Conservation (phyloP, 1,140 invertebrate genomes). For the Drosophila subobscura region DNA sequence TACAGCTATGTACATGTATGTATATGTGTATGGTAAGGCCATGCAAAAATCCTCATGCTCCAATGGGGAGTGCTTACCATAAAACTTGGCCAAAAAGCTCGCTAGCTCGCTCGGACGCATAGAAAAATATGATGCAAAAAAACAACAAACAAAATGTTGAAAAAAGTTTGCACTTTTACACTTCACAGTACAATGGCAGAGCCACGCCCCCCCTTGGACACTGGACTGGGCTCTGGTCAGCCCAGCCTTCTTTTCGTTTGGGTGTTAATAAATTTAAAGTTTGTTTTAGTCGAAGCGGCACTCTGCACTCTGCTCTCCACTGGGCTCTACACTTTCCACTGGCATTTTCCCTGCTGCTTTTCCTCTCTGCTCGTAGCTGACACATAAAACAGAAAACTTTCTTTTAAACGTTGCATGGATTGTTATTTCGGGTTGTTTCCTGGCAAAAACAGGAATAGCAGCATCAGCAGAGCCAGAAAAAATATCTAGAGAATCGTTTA, state of each 20-base stretch:
- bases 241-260: conserved; percentile 39
- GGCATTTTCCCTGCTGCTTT: background rate
- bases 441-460: conserved; percentile 35
- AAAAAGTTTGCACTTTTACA: conserved; percentile 67
- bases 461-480: conserved; percentile 41
- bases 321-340: conserved; percentile 2
- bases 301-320: conserved; percentile 1
- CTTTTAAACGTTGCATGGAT: conserved; percentile 75
- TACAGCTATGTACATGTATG: too few relatives aligned
- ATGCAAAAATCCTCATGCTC: conserved; percentile 36
- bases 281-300: conserved; percentile 53
- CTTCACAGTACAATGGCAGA: conserved; percentile 46
- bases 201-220: conserved; percentile 29
- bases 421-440: conserved; percentile 55
- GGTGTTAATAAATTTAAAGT: conserved; percentile 80
- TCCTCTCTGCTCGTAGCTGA: background rate
- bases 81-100: conserved; percentile 53
- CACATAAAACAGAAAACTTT: conserved; percentile 71
- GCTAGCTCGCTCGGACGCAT: conserved; percentile 32
- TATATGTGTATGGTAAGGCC: conserved; percentile 19
- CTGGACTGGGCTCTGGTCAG: too few relatives aligned
- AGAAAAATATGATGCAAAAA: conserved; percentile 62
- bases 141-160: conserved; percentile 31
- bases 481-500: conserved; percentile 53
- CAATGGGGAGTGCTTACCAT: conserved; percentile 58